phyloP scores from a whole-genome alignment of 2,797 vertebrate genomes.

The Lemur catta region DNA sequence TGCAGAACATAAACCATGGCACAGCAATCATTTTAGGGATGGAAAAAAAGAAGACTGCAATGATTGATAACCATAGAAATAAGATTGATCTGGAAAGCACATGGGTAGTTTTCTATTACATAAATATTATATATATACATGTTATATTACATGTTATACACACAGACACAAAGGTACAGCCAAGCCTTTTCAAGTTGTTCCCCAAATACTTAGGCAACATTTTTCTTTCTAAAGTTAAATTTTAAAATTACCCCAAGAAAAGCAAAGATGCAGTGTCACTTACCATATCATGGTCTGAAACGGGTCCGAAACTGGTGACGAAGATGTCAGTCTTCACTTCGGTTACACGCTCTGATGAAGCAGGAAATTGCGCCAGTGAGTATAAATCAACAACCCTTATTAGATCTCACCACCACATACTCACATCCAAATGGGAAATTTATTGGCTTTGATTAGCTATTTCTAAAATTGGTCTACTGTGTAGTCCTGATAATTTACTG shows the following conservation, averaged over 20 bases:
- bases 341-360: slow-evolving; percentile 99
- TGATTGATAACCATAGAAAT: background rate
- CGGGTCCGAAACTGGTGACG: slow-evolving; percentile 98
- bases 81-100: background rate
- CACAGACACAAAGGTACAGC: background rate
- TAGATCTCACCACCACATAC: slow-evolving; percentile 85
- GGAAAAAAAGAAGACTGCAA: background rate
- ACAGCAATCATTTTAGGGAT: background rate
- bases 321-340: slow-evolving; percentile 99
- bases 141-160: background rate
- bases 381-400: slow-evolving; percentile 88
- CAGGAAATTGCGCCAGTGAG: slow-evolving; percentile 94
- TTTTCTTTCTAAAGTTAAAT: slow-evolving; percentile 8
- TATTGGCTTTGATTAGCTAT: slow-evolving; percentile 83
- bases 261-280: slow-evolving; percentile 76
- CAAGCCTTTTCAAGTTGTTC: slow-evolving; percentile 12
- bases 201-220: background rate
- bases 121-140: background rate
- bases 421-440: slow-evolving; percentile 85
- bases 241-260: background rate
- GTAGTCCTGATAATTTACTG: slow-evolving; percentile 73
- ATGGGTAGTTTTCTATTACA: background rate
- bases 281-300: slow-evolving; percentile 99
- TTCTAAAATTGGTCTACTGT: slow-evolving; percentile 77
- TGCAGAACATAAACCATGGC: slow-evolving; percentile 45